Percentiles rank a stretch among this genome's conserved stretches.
Evolutionary conservation across 2,888 invertebrate species (phyloP).

Genomic region (Callyntrura guangdongensis): DNA sequence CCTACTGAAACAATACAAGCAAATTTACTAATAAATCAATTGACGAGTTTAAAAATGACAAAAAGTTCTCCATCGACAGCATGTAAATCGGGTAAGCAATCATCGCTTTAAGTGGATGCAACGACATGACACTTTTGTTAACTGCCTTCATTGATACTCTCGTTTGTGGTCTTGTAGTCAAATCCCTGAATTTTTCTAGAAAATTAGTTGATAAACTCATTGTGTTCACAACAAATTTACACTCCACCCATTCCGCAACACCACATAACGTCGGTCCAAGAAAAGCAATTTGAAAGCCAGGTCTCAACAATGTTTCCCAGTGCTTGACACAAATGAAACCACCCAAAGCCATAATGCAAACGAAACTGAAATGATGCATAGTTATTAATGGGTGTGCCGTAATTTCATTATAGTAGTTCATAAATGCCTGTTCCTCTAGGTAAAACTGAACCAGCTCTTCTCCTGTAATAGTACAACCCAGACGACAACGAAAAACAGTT

Average conservation of each 20-base stretch:
- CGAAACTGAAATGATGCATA: not conserved
- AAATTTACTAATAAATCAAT: not conserved
- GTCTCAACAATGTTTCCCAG: not conserved
- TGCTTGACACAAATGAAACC: not conserved
- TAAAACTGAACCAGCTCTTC: not conserved
- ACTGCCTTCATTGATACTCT: too few species aligned
- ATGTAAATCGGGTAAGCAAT: not conserved
- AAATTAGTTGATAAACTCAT: not conserved
- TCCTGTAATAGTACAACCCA: not conserved
- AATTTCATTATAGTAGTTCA: not conserved
- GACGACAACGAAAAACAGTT: not conserved
- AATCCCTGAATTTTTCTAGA: not conserved
- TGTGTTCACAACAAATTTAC: not conserved
- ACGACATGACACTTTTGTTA: not conserved
- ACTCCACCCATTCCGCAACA: not conserved
- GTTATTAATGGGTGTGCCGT: not conserved
- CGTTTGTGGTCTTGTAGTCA: too few species aligned
- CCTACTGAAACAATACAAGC: not conserved
- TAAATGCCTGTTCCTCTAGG: not conserved
- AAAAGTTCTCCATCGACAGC: not conserved
- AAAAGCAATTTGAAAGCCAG: slow-evolving; percentile 13
- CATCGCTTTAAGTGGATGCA: not conserved
- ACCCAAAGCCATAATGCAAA: not conserved
- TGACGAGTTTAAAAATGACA: not conserved
- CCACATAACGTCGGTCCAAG: not conserved